Evolutionary conservation across 2,797 vertebrate genomes (phyloP).

Genomic region (Thaleichthys pacificus): DNA sequence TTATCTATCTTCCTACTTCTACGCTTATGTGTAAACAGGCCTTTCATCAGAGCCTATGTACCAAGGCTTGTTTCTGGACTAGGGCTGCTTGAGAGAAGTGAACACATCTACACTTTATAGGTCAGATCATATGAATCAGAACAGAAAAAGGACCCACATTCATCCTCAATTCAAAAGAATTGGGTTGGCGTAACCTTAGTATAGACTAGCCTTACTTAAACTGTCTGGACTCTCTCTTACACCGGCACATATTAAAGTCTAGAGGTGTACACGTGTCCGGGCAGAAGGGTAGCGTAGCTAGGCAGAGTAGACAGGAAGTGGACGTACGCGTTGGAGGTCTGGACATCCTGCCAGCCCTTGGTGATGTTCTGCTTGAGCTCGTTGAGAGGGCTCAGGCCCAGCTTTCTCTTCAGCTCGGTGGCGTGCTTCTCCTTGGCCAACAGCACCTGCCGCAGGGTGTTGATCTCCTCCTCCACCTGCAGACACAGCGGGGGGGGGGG

Average conservation of each 20-base stretch:
- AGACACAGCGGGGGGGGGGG: constrained; percentile 6
- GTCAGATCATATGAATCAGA: neutral
- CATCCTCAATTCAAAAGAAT: neutral
- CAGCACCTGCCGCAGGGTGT: constrained; percentile 91
- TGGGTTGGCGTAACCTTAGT: neutral
- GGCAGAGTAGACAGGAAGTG: neutral
- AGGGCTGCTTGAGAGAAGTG: neutral
- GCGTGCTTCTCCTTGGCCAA: constrained; percentile 94
- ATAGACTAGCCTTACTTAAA: neutral
- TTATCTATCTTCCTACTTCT: no score
- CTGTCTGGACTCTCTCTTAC: no score
- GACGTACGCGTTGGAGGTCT: constrained; percentile 93
- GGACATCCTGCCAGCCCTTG: constrained; percentile 93
- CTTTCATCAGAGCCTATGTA: no score
- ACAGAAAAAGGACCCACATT: neutral
- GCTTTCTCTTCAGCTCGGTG: constrained; percentile 89
- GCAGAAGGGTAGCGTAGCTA: neutral
- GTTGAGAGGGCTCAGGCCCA: constrained; percentile 87
- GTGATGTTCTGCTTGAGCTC: constrained; percentile 90
- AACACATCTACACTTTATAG: neutral
- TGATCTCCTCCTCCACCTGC: constrained; percentile 97
- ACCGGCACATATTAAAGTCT: neutral
- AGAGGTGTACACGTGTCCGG: neutral
- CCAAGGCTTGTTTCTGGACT: neutral
- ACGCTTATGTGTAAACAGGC: no score